Base-by-base conservation (phyloP, 2,113 vertebrate genomes). In the Phoxinus phoxinus region DNA sequence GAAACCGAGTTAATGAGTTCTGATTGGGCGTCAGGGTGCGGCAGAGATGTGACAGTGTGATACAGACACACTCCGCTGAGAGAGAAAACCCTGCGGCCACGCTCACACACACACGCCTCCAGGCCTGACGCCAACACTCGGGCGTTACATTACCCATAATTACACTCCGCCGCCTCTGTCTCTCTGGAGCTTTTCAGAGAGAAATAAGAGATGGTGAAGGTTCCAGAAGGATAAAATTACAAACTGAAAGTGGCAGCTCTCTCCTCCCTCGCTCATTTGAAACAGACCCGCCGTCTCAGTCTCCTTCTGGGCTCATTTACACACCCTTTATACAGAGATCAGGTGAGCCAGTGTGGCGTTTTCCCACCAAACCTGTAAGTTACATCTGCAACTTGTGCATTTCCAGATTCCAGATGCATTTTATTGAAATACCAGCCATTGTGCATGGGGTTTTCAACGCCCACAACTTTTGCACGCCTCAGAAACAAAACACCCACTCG, bases 11-110 rank as follows among this genome's bases (percentile, higher is more conserved):
- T 82, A 71, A 77, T 85, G 83, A 65, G 72, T 63, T 88, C 84
- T 78, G 86, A 81, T 85, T 79, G 53, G 85, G 37, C 1, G 6
- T 75, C 86, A 88, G 32, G 86, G 89, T 91, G 88, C 84, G 63
- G 79, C 87, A 65, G 17, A 85, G 87, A 92, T 86, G 87, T 90
- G 88, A 91, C 87, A 53, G 46, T 23, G 32, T 81, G 90, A 92
- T 90, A 89, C 58, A 85, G 88, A 84, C 86, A 89, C 41, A 72
- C 89, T 91, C 25, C 41, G 41, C 58, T 87, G 72, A 74, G 41
- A 74, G 8, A 76, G 48, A 78, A 48, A 56, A 23, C 12, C 65
- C 74, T 27, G 25, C 8, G 17, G 79, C 37, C 25, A 61, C 46
- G 35, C 13, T 73, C 67, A 1, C 32, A 8, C 32, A 6, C 51